Evolutionary conservation across 2,888 invertebrate genomes (phyloP), one percentile per base, ranked within the genome.

Genomic region (Leptinotarsa tumamoca): DNA sequence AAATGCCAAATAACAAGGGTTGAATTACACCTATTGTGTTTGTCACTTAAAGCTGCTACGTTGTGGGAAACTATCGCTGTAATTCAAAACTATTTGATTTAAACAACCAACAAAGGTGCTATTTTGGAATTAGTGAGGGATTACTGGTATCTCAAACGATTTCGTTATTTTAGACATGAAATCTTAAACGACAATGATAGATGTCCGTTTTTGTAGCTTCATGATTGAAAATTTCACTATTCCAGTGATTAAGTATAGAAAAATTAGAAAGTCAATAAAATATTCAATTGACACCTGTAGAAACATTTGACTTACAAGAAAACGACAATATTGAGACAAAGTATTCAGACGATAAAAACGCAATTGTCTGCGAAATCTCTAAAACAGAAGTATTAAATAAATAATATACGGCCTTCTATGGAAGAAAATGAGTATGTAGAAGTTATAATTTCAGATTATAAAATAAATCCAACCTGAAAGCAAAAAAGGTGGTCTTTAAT

Each of bases 1-100:
- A 85, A 85, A 84, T 79, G 82, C 81, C 85, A 83, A 83, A 84
- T 85, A 85, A 85, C 85, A 85, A 84, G 86, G 86, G 85, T 86
- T 86, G 84, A 86, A 86, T 86, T 86, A 86, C 85, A 81, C 79
- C 78, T 84, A 84, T 85, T 84, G 63, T 85, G 80, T 83, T 76
- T 79, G 79, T 80, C 83, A 84, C 83, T 84, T 84, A 82, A 84
- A 81, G 77, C 78, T 79, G 72, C 79, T 77, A 72, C 72, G 76
- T 74, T 79, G 78, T 80, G 80, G 80, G 80, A 80, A 78, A 77
- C 54, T 69, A 66, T 66, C 70, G 66, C n/a, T 71, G 72, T 72
- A 76, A 77, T 71, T 73, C 72, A 67, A 75, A 75, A 54, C 66
- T 61, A 27, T 79, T 76, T 78, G 74, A 76, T 78, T 78, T 78